phyloP scores from a whole-genome alignment of 2,113 vertebrate species.

The Toxostoma redivivum region DNA sequence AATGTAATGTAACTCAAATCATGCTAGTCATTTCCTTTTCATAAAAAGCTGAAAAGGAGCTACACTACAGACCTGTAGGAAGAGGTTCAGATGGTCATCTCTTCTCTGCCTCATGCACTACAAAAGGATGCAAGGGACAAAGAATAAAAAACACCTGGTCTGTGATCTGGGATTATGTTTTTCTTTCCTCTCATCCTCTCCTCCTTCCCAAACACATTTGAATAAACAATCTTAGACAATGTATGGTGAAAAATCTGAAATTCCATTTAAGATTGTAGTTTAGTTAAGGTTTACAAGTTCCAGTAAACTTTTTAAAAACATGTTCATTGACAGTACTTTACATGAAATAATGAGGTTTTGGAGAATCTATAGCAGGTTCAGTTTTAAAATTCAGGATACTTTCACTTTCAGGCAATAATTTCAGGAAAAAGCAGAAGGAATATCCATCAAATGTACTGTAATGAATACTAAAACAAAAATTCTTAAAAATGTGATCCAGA shows the following conservation, averaged over 20 bases:
- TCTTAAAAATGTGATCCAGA: background rate
- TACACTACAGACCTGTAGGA: background rate
- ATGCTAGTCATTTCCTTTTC: background rate
- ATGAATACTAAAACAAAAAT: background rate
- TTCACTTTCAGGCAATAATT: background rate
- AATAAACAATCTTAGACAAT: background rate
- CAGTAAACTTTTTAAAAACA: background rate
- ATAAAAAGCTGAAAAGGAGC: background rate
- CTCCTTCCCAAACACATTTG: background rate
- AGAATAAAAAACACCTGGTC: fast-evolving
- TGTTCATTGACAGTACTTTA: background rate
- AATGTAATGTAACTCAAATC: background rate
- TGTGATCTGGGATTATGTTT: background rate
- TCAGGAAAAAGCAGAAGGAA: background rate
- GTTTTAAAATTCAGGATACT: background rate
- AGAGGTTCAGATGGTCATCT: background rate
- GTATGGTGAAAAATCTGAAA: background rate
- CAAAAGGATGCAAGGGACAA: background rate
- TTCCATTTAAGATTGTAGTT: background rate
- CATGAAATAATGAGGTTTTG: background rate
- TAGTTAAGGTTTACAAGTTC: background rate
- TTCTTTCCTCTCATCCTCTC: background rate
- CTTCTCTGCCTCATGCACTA: background rate
- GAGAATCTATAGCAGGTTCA: background rate
- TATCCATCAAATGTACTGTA: background rate